phyloP scores from a whole-genome alignment of 92 coral and sea anemone genomes.

The Palythoa grandiflora region DNA sequence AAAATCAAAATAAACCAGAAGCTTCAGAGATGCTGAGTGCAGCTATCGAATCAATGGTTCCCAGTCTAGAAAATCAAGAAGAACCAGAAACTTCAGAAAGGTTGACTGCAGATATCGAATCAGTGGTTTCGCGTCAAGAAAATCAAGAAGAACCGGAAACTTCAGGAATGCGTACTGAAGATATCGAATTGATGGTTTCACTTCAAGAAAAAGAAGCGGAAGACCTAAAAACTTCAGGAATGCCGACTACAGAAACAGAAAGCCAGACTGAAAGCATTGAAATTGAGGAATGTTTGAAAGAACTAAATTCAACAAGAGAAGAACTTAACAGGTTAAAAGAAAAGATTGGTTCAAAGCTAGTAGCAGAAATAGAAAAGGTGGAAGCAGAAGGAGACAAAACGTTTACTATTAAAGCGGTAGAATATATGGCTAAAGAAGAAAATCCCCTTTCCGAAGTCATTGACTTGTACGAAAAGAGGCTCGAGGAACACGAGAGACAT shows the following conservation, averaged over 20 bases:
- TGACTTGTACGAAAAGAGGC: neutral
- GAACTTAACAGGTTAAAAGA: conserved; percentile 1
- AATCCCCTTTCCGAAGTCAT: conserved; percentile 17
- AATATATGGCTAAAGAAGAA: conserved; percentile 20
- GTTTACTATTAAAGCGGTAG: neutral
- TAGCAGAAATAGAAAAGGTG: conserved; percentile 51
- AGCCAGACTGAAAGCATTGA: neutral
- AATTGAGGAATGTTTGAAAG: neutral
- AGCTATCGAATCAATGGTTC: no score
- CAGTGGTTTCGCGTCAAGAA: neutral
- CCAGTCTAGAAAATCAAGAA: no score
- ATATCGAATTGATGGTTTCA: neutral
- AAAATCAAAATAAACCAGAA: no score
- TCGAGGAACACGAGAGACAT: neutral
- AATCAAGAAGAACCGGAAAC: no score
- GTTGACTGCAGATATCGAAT: neutral
- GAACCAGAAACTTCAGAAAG: no score
- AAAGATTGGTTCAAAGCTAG: conserved; percentile 49
- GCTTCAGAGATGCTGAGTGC: no score
- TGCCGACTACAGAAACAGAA: neutral
- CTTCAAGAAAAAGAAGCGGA: neutral
- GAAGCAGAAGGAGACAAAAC: conserved; percentile 7
- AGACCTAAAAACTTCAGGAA: neutral
- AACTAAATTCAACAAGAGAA: neutral
- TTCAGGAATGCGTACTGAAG: neutral